Conservation (phyloP, 2,797 vertebrate genomes). For the Sphaeramia orbicularis region DNA sequence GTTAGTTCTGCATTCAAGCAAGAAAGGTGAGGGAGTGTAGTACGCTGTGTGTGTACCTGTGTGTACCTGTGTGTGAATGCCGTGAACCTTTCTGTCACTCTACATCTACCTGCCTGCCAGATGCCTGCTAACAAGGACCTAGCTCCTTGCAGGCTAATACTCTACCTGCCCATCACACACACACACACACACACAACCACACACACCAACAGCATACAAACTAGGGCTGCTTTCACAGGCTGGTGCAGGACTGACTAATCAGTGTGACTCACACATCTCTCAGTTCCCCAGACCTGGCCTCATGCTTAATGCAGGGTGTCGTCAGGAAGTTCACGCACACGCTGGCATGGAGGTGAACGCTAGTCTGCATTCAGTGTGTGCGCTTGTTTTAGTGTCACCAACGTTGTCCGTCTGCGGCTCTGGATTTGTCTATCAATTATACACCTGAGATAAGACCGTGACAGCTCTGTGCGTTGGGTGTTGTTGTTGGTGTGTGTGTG, state of each 20-base stretch:
- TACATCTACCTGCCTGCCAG: conserved; percentile 68
- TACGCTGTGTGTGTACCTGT: conserved; percentile 16
- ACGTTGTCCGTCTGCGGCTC: conserved; percentile 36
- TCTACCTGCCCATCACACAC: conserved; percentile 63
- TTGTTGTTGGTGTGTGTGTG: conserved; percentile 32
- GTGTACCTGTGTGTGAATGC: conserved; percentile 23
- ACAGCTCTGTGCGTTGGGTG: conserved; percentile 39
- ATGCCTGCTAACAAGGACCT: conserved; percentile 73
- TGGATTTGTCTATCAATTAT: conserved; percentile 66
- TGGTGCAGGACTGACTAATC: conserved; percentile 68
- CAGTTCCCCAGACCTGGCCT: conserved; percentile 51
- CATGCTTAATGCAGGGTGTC: conserved; percentile 69
- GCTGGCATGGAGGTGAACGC: conserved; percentile 31
- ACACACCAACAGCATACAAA: conserved; percentile 55
- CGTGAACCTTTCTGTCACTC: conserved; percentile 66
- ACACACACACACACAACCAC: conserved; percentile 31
- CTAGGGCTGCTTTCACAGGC: conserved; percentile 54
- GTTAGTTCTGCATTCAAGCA: conserved; percentile 22
- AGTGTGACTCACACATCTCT: conserved; percentile 72
- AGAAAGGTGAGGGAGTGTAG: conserved; percentile 15
- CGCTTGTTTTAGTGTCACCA: conserved; percentile 45
- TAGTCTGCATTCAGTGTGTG: conserved; percentile 45
- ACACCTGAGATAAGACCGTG: conserved; percentile 44
- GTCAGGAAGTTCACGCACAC: conserved; percentile 41
- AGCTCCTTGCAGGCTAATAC: conserved; percentile 64